Evolutionary conservation across 2,797 vertebrate species (phyloP), one percentile per base, ranked within the genome.

Genomic region (Hozukius guyotensis): DNA sequence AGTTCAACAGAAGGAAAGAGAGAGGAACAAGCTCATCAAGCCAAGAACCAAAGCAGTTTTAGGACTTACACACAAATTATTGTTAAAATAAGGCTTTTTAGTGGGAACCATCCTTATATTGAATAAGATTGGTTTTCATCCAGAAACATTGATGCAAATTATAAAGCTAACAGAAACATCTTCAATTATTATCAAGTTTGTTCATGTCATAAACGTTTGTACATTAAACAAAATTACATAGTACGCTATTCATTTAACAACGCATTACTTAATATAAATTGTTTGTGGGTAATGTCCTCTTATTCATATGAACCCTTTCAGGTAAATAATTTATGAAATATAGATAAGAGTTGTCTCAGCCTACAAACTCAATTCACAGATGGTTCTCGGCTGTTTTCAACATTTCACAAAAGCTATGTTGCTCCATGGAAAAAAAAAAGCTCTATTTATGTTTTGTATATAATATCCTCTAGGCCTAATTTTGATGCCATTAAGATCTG

Each of bases 401-500:
- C 60, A 56, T 6, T n/a, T 66, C 1, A 16, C 20, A 61, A 64
- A 79, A 70, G 4, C 8, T 3, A 8, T 57, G 3, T 10, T 73
- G 5, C 42, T 55, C 6, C n/a, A 12, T 34, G 52, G 20, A 64
- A 38, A 49, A 64, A 29, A 72, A 6, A 46, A 10, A 52, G 20
- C 6, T 46, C 3, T 14, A 24, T 83, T 61, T 65, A 32, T 73
- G 25, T 80, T 60, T 72, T 22, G n/a, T n/a, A 53, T n/a, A 4
- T 22, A 22, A n/a, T 53, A 53, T 53, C 49, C 25, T 49, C 1
- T 57, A 18, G 38, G 13, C n/a, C 16, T 2, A 16, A n/a, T 73
- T 49, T 77, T 56, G 27, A 84, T 61, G 11, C 5, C 20, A 75
- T 72, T n/a, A 57, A 64, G 42, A 49, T 64, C 27, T 63, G 32